Base-by-base conservation (phyloP, 2,113 vertebrate genomes). In the Cyphomyrus plagiostoma region DNA sequence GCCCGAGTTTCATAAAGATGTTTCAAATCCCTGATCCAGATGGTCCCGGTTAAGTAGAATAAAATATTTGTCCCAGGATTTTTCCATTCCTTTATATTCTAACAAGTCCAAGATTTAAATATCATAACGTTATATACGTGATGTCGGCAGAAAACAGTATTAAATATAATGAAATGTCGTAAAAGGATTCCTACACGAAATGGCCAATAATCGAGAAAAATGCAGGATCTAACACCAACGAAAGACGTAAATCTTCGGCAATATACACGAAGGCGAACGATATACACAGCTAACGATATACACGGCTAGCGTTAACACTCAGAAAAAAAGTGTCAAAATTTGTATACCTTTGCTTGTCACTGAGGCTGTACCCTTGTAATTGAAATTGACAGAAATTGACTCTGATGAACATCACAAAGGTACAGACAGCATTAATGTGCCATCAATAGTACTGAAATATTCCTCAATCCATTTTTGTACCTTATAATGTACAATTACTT, bases 41-140 rank as follows among this genome's bases (percentile, higher is more conserved):
- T 95, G 95, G 93, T 92, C 90, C 19, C 89, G 91, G 91, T 96
- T 95, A 95, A 52, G 89, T 90, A 90, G 90, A 93, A 91, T 93
- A 92, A 95, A 95, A 95, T 95, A 95, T 94, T 94, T 95, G 93
- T 92, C 89, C 92, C 82, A 90, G 10, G 53, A 77, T 91, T 90
- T 91, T 77, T 77, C 85, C n/a, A 86, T 84, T 62, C 90, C 86
- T 89, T 91, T 82, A 87, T 86, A 91, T 90, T 90, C n/a, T 49
- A 83, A 87, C 90, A 85, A 84, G 70, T 53, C 49, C 46, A 80
- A 83, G 49, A 89, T 70, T 89, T 77, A 91, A 90, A 88, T 87
- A 89, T 89, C 4, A 92, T 87, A 39, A 87, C 88, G 52, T 58
- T 58, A 87, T 70, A 70, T 70, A 58, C 35, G 77, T 52, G 66